Base-by-base conservation (phyloP, 2,888 invertebrate species). In the Seira sanloemensis region DNA sequence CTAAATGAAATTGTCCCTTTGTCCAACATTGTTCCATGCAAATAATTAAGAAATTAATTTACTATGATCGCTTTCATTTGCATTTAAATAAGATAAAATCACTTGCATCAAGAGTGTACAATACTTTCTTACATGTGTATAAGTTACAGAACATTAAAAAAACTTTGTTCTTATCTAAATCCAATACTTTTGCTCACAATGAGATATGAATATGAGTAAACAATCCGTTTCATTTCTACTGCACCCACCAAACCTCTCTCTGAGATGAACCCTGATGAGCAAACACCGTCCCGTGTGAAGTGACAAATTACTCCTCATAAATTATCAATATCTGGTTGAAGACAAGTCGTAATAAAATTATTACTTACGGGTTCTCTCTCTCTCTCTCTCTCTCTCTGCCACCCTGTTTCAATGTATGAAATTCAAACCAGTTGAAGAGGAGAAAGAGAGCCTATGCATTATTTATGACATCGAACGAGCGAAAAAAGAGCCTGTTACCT, bases 251-350 rank as follows among this genome's bases (percentile, higher is more conserved):
- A 37, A 7, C 37, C 37, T 37, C 5, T 37, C 37, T 12, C 37
- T 37, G 12, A 37, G 5, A 18, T 58, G 58, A n/a, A n/a, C n/a
- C n/a, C n/a, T n/a, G n/a, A n/a, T n/a, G 58, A 58, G 18, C 2
- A 58, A 18, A 58, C 7, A 18, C 18, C 58, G 58, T 58, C 58
- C 58, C 58, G 58, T 58, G 58, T 58, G 58, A 58, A 58, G 65
- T 72, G 82, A 82, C 82, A 82, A 82, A 82, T 82, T 77, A 77
- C 76, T 18, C 5, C 7, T 72, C 82, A 71, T 82, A 82, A 82
- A 82, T 82, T 76, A 82, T 58, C 66, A 25, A 76, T 76, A 58
- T 18, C 58, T 58, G 26, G 76, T 66, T 72, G 75, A 23, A 69
- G 71, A 69, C 68, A 68, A 37, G 69, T 58, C 62, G 75, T 80